phyloP scores from a whole-genome alignment of 2,113 vertebrate genomes.

The Genyomyrus donnyi region DNA sequence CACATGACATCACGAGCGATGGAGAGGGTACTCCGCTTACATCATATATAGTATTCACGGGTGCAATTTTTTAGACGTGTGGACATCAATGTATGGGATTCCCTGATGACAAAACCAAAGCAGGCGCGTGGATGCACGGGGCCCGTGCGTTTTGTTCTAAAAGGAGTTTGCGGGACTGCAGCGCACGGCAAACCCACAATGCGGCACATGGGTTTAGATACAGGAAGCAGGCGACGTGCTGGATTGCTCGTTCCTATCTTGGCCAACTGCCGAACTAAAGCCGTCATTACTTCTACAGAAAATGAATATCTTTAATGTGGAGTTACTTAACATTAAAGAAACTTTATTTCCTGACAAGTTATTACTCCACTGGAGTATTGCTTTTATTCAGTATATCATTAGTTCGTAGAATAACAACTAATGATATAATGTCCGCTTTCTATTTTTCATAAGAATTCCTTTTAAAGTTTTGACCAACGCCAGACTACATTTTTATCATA shows the following conservation, averaged over 20 bases:
- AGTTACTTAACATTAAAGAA: background rate
- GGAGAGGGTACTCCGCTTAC: background rate
- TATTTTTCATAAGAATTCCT: background rate
- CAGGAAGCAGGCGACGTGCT: constrained; percentile 9
- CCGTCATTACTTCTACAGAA: background rate
- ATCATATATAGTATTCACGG: background rate
- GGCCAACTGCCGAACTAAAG: constrained; percentile 3
- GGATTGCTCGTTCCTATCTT: constrained; percentile 26
- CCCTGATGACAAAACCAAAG: background rate
- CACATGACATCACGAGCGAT: constrained; percentile 16
- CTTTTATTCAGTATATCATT: background rate
- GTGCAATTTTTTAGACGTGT: background rate
- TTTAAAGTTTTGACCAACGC: background rate
- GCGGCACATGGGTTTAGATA: background rate
- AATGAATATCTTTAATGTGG: background rate
- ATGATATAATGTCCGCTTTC: background rate
- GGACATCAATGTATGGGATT: background rate
- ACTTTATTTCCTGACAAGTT: background rate
- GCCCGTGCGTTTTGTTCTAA: background rate
- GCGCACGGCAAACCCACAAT: background rate
- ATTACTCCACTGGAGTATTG: background rate
- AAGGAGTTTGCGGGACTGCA: background rate
- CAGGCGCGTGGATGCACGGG: background rate
- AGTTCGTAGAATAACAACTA: background rate
- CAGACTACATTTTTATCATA: background rate